Percentiles rank a stretch among this genome's conserved stretches.
Evolutionary conservation across 2,113 vertebrate species (phyloP).

Genomic region (Anhinga rufa): DNA sequence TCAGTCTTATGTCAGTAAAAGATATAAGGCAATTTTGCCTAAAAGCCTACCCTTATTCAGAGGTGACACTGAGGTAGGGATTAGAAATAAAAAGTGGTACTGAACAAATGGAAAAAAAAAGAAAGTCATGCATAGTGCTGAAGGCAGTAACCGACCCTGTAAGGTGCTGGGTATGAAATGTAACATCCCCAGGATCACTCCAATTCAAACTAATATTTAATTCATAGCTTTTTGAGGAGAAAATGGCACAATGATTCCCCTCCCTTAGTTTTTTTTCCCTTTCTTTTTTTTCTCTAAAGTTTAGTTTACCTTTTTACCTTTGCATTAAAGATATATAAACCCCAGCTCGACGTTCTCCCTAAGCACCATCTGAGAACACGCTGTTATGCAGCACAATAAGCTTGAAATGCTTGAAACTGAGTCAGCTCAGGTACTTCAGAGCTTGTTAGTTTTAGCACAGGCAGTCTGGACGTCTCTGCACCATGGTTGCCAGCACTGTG

Average conservation of each 20-base stretch:
- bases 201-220: background rate
- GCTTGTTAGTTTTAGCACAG: background rate
- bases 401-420: background rate
- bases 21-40: slow-evolving; percentile 14
- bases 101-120: background rate
- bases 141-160: background rate
- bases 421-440: slow-evolving; percentile 4
- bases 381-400: background rate
- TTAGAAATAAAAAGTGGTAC: background rate
- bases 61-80: background rate
- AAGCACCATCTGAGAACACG: background rate
- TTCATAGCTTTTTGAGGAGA: background rate
- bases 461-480: background rate
- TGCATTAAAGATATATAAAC: background rate
- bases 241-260: background rate
- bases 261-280: background rate
- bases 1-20: background rate
- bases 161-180: background rate
- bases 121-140: background rate
- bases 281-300: background rate
- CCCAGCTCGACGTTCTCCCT: background rate
- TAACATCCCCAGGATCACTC: background rate
- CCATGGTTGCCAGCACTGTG: background rate
- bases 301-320: background rate
- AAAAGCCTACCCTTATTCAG: background rate